Evolutionary conservation across 2,797 vertebrate genomes (phyloP).

Genomic region (Ptychobarbus kaznakovi): DNA sequence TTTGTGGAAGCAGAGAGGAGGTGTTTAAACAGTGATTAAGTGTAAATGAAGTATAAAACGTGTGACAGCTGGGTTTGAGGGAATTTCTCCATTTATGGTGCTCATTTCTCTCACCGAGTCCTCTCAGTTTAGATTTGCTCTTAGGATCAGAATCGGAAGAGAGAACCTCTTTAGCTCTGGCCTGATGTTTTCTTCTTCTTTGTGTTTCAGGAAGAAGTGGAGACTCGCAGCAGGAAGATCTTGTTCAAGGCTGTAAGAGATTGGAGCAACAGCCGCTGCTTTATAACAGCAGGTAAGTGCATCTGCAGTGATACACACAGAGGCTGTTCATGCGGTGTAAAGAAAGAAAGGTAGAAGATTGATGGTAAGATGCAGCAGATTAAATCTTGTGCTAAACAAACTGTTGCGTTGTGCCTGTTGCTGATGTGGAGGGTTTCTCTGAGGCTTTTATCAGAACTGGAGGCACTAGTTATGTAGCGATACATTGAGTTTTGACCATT

Average conservation of each 20-base stretch:
- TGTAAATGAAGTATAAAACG: constrained; percentile 8
- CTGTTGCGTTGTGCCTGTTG: constrained; percentile 12
- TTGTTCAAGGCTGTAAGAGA: constrained; percentile 11
- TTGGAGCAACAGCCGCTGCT: not conserved
- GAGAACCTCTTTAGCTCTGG: not conserved
- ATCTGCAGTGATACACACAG: not conserved
- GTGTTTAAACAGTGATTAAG: not conserved
- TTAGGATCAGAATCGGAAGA: not conserved
- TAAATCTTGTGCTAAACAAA: not conserved
- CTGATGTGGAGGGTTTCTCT: not conserved
- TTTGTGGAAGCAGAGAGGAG: constrained; percentile 7
- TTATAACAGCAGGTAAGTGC: constrained; percentile 21
- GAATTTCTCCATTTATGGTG: constrained; percentile 20
- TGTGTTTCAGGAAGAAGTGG: constrained; percentile 18
- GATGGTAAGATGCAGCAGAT: not conserved
- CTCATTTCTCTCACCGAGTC: constrained; percentile 9
- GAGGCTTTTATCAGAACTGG: not conserved
- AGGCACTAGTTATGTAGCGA: too few species aligned
- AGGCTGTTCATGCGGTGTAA: not conserved
- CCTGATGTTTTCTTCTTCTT: constrained; percentile 35
- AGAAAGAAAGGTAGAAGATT: not conserved
- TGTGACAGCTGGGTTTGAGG: not conserved
- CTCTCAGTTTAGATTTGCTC: not conserved
- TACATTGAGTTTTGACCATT: not conserved
- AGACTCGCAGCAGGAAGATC: constrained; percentile 15